These are phyloP conservation scores for Drosophila algonquin DNA, from an alignment of 2,888 invertebrate genomes.

Conservation along the genomic window DNA sequence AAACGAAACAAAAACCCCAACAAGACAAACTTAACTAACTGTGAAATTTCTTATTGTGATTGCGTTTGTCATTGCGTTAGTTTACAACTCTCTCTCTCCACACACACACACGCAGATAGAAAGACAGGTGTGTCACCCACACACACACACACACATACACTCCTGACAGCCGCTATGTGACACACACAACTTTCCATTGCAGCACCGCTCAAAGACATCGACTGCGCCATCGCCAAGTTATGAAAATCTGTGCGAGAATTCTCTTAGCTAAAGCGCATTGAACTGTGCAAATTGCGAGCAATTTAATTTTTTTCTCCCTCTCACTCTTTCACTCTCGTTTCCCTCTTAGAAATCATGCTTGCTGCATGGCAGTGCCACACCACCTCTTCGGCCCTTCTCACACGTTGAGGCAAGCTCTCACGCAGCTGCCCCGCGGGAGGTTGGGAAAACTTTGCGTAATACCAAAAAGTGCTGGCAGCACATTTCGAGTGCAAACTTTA, in stretches of 20 bases:
- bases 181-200: constrained; percentile 28
- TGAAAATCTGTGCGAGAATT: constrained; percentile 76
- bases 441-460: constrained; percentile 73
- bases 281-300: constrained; percentile 80
- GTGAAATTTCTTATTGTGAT: constrained; percentile 79
- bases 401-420: constrained; percentile 14
- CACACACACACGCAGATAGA: not conserved
- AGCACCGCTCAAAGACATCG: constrained; percentile 46
- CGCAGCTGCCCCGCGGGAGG: constrained; percentile 40
- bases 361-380: constrained; percentile 1
- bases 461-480: constrained; percentile 77
- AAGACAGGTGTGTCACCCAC: constrained; percentile 9
- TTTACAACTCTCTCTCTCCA: constrained; percentile 63
- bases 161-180: not conserved
- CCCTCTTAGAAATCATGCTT: constrained; percentile 49
- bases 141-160: constrained; percentile 38
- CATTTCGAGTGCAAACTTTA: constrained; percentile 76
- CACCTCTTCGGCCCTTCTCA: constrained; percentile 3
- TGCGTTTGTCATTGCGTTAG: constrained; percentile 79
- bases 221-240: constrained; percentile 66
- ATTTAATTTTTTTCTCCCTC: constrained; percentile 68
- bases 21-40: constrained; percentile 78
- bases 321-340: constrained; percentile 7
- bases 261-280: constrained; percentile 75
- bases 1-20: constrained; percentile 52